Percentiles rank a stretch among this genome's conserved stretches.
These are phyloP conservation scores for Cecropterus lyciades DNA, from an alignment of 1,140 invertebrate genomes.

Conservation along the genomic window DNA sequence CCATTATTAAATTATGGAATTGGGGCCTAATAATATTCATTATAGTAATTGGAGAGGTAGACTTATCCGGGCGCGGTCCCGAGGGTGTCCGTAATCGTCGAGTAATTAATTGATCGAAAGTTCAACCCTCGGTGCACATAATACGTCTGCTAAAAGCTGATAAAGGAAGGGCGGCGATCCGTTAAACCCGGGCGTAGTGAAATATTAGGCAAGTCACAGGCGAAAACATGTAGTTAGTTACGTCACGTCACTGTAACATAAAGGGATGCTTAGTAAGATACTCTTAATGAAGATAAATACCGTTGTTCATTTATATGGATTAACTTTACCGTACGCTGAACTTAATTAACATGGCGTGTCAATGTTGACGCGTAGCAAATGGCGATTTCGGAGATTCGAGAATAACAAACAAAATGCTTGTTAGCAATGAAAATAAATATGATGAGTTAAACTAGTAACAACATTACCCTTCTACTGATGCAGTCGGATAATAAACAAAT, in stretches of 20 bases:
- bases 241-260: slow-evolving; percentile 73
- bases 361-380: slow-evolving; percentile 33
- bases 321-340: slow-evolving; percentile 64
- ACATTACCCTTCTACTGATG: too few species aligned
- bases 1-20: slow-evolving; percentile 68
- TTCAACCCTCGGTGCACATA: slow-evolving; percentile 76
- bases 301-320: slow-evolving; percentile 76
- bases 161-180: slow-evolving; percentile 76
- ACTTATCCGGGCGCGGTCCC: slow-evolving; percentile 57
- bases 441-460: too few species aligned
- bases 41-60: slow-evolving; percentile 66
- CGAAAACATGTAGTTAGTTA: slow-evolving; percentile 78
- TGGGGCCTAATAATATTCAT: slow-evolving; percentile 68
- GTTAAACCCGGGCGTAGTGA: slow-evolving; percentile 76
- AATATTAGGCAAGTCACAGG: slow-evolving; percentile 79
- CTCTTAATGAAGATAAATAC: slow-evolving; percentile 83
- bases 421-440: slow-evolving; percentile 20
- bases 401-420: slow-evolving; percentile 27
- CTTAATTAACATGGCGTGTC: slow-evolving; percentile 50
- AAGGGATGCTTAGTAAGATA: slow-evolving; percentile 78
- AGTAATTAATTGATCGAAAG: slow-evolving; percentile 83
- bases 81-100: slow-evolving; percentile 69
- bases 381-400: slow-evolving; percentile 23
- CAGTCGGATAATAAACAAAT: slow-evolving; percentile 34
- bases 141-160: slow-evolving; percentile 75